phyloP scores from a whole-genome alignment of 2,888 invertebrate species.

The Anorthoa munda region DNA sequence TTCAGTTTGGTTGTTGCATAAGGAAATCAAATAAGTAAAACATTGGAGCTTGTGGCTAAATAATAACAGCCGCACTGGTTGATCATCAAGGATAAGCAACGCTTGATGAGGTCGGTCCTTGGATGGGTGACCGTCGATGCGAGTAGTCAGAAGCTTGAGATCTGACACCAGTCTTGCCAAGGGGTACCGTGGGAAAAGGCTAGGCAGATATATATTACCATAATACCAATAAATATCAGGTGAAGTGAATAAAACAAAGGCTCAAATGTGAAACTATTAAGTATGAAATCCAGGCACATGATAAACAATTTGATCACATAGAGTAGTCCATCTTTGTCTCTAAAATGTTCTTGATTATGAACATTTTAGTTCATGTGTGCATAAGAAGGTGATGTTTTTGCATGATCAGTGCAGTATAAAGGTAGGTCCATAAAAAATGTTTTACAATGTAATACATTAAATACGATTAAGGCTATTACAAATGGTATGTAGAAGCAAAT shows the following conservation, averaged over 20 bases:
- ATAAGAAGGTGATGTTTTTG: not conserved
- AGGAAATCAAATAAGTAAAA: not conserved
- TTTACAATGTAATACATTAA: conserved; percentile 2
- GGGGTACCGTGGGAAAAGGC: no score
- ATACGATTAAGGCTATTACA: not conserved
- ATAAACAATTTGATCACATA: no score
- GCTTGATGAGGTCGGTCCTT: no score
- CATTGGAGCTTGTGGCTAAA: no score
- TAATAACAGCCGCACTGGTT: no score
- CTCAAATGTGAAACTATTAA: not conserved
- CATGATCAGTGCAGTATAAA: conserved; percentile 1
- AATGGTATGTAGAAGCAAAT: conserved; percentile 10
- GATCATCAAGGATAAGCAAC: no score
- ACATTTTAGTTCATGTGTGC: not conserved
- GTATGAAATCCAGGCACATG: not conserved
- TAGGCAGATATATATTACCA: no score
- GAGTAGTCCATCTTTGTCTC: not conserved
- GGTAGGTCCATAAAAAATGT: not conserved
- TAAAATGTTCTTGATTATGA: no score
- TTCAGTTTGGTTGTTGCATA: not conserved
- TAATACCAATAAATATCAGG: not conserved
- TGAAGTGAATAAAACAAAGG: not conserved
- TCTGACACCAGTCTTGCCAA: no score
- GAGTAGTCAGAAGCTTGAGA: no score
- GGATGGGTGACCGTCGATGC: no score